Evolutionary conservation across 2,113 vertebrate species (phyloP).

Genomic region (Galeopterus variegatus): DNA sequence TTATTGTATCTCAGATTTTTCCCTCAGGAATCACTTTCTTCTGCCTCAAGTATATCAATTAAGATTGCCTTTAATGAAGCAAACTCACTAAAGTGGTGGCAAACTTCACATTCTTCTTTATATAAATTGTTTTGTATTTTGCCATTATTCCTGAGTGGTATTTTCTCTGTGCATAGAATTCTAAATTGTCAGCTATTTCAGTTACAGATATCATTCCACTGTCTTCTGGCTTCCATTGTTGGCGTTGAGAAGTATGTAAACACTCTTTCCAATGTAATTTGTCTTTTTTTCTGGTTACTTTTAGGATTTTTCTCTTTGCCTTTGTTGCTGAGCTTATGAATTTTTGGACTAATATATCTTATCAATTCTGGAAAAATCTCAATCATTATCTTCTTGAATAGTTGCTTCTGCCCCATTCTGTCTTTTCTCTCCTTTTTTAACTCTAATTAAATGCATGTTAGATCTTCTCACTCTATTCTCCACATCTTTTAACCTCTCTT

Average conservation of each 20-base stretch:
- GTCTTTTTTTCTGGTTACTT: neutral
- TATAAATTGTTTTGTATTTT: neutral
- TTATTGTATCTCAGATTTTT: neutral
- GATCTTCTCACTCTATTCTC: neutral
- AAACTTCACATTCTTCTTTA: conserved; percentile 43
- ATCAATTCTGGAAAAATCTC: conserved; percentile 15
- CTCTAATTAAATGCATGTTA: neutral
- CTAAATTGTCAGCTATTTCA: conserved; percentile 6
- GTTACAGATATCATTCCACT: neutral
- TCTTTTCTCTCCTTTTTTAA: neutral
- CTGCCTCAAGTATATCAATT: neutral
- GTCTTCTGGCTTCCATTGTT: neutral
- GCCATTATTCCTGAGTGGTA: conserved; percentile 22
- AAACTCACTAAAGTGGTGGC: neutral
- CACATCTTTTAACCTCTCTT: neutral
- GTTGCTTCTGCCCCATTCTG: neutral
- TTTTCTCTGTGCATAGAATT: neutral
- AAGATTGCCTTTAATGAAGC: neutral
- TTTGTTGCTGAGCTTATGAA: neutral
- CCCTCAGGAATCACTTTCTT: conserved; percentile 9
- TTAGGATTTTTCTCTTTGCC: conserved; percentile 15
- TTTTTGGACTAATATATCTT: neutral
- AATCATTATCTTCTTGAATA: neutral
- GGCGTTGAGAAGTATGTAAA: neutral
- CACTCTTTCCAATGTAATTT: neutral